Percentiles rank a stretch among this genome's conserved stretches.
Evolutionary conservation across 2,113 vertebrate species (phyloP).

Genomic region (Hemichromis elongatus): DNA sequence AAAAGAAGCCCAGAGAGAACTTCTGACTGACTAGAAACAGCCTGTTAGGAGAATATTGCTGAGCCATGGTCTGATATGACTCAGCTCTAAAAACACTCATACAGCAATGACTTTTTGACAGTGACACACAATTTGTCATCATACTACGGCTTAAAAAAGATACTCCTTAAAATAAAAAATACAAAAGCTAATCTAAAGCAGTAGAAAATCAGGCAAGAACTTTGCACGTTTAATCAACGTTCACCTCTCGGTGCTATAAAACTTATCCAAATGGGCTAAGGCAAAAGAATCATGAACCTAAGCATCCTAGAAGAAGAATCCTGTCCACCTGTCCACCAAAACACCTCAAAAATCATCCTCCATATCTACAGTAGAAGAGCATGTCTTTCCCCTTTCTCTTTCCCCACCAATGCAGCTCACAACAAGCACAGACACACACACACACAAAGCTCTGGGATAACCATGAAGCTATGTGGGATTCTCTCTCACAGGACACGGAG

Average conservation of each 20-base stretch:
- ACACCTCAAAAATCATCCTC: neutral
- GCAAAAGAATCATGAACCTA: neutral
- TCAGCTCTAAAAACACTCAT: neutral
- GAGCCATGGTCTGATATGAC: neutral
- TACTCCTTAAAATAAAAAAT: neutral
- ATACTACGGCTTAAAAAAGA: neutral
- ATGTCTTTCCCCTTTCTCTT: neutral
- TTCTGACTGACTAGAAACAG: neutral
- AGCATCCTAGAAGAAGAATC: neutral
- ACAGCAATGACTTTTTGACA: neutral
- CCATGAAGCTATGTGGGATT: neutral
- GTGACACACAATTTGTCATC: neutral
- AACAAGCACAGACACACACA: neutral
- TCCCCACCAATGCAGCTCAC: neutral
- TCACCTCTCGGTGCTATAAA: neutral
- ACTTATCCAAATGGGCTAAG: neutral
- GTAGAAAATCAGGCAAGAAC: neutral
- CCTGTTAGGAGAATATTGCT: neutral
- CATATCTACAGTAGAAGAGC: neutral
- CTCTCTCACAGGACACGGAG: neutral
- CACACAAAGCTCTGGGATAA: neutral
- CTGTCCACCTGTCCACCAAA: neutral
- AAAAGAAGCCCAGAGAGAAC: neutral
- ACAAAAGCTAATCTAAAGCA: neutral
- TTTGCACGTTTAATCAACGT: neutral